Evolutionary conservation across 2,797 vertebrate genomes (phyloP).

Genomic region (Alauda arvensis): DNA sequence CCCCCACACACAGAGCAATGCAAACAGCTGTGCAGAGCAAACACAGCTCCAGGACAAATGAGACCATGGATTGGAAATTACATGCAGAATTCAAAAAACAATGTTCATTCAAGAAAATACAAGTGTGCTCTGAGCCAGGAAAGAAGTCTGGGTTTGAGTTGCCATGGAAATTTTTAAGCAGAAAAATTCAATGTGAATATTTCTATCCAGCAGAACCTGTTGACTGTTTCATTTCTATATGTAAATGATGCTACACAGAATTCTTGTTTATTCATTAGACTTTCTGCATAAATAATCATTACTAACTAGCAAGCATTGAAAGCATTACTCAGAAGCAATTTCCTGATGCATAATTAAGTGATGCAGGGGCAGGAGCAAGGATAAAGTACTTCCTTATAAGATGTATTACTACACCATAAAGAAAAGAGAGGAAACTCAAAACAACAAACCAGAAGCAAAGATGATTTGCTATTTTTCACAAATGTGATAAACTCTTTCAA

Average conservation of each 20-base stretch:
- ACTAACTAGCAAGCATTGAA: neutral
- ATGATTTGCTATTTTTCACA: neutral
- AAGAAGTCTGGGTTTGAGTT: neutral
- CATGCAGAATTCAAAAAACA: neutral
- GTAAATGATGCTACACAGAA: neutral
- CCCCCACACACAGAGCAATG: neutral
- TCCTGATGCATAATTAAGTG: neutral
- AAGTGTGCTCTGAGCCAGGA: neutral
- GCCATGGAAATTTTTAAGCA: neutral
- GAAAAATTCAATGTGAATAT: neutral
- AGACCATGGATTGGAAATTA: neutral
- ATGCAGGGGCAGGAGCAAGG: neutral
- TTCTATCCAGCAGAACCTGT: neutral
- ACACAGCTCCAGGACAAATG: neutral
- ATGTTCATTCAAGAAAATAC: neutral
- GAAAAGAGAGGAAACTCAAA: neutral
- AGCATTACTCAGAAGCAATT: conserved; percentile 2
- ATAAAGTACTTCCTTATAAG: neutral
- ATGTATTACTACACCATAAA: neutral
- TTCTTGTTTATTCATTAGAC: neutral
- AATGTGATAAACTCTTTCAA: neutral
- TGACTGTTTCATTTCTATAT: neutral
- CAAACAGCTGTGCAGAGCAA: neutral
- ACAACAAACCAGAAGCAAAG: neutral
- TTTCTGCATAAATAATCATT: conserved; percentile 3